phyloP scores from a whole-genome alignment of 2,113 vertebrate genomes.

The Cygnus buccinator region DNA sequence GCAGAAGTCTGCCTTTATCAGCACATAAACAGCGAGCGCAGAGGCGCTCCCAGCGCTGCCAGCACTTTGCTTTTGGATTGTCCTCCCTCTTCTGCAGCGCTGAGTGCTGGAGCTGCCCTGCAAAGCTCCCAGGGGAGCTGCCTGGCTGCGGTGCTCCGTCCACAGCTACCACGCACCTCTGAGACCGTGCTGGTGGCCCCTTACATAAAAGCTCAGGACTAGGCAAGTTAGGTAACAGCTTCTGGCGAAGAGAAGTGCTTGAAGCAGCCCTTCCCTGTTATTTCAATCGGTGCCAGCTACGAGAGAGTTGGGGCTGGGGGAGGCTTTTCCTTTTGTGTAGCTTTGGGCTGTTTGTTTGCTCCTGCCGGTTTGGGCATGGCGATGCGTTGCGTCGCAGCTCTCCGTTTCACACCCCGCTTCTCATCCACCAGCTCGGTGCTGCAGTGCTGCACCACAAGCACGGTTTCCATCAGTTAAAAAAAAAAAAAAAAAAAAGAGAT shows the following conservation, averaged over 20 bases:
- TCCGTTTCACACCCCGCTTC: slow-evolving; percentile 60
- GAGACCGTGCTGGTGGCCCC: neutral
- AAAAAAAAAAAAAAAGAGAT: slow-evolving; percentile 44
- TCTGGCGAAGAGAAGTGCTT: slow-evolving; percentile 48
- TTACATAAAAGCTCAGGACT: slow-evolving; percentile 54
- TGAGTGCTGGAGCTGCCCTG: neutral
- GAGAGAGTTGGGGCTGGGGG: slow-evolving; percentile 43
- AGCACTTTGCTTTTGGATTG: neutral
- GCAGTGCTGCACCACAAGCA: slow-evolving; percentile 19
- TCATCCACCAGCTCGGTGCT: slow-evolving; percentile 46
- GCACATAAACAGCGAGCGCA: neutral
- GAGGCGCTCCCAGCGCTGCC: neutral
- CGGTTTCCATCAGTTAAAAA: slow-evolving; percentile 23
- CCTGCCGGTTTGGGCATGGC: slow-evolving; percentile 41
- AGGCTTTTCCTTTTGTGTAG: slow-evolving; percentile 51
- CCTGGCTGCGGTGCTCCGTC: neutral
- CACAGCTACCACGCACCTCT: neutral
- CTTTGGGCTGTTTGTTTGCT: slow-evolving; percentile 59
- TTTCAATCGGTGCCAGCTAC: slow-evolving; percentile 39
- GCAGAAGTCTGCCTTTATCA: slow-evolving; percentile 53
- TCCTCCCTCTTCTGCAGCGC: neutral
- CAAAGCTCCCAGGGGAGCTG: neutral
- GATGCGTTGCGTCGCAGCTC: slow-evolving; percentile 52
- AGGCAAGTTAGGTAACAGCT: slow-evolving; percentile 64
- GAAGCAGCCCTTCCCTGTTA: slow-evolving; percentile 29